A percentile compares a stretch with the other conserved stretches of the same genome.
Conservation (phyloP, 2,797 vertebrate genomes). For the Discoglossus pictus region DNA sequence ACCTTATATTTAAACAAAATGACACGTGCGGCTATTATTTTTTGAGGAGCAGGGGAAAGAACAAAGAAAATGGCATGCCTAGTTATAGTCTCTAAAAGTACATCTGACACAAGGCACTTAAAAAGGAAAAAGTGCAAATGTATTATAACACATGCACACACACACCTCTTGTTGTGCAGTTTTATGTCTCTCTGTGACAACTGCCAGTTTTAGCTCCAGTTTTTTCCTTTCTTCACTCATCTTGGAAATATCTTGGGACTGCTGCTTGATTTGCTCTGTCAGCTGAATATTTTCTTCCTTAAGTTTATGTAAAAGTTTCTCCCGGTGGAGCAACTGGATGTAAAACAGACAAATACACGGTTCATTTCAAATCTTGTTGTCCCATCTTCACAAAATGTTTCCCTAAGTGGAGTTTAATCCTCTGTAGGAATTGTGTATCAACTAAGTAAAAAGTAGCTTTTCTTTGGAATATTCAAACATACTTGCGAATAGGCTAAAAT, state of each 20-base stretch:
- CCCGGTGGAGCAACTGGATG: constrained; percentile 53
- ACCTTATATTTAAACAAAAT: constrained; percentile 28
- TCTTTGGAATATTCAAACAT: constrained; percentile 37
- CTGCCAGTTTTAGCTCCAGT: constrained; percentile 52
- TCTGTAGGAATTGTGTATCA: constrained; percentile 31
- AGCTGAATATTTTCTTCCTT: constrained; percentile 52
- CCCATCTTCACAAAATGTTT: constrained; percentile 48
- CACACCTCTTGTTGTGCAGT: constrained; percentile 52
- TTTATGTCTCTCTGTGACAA: constrained; percentile 57
- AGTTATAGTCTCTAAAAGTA: constrained; percentile 24
- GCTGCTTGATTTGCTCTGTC: constrained; percentile 53
- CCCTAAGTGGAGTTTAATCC: constrained; percentile 47
- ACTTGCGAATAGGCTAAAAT: constrained; percentile 3
- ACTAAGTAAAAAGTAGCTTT: constrained; percentile 20
- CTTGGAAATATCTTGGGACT: constrained; percentile 53
- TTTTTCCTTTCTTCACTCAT: constrained; percentile 52
- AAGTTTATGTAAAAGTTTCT: constrained; percentile 57
- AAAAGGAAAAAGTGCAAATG: constrained; percentile 7
- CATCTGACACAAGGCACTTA: constrained; percentile 39
- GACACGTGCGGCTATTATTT: constrained; percentile 20
- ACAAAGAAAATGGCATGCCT: constrained; percentile 38
- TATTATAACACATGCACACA: constrained; percentile 25
- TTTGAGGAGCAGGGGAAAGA: constrained; percentile 28
- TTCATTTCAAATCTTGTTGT: constrained; percentile 57
- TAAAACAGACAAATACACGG: constrained; percentile 53